These are phyloP conservation scores for Pipistrellus nathusii DNA, from an alignment of 2,797 vertebrate species.

Conservation along the genomic window DNA sequence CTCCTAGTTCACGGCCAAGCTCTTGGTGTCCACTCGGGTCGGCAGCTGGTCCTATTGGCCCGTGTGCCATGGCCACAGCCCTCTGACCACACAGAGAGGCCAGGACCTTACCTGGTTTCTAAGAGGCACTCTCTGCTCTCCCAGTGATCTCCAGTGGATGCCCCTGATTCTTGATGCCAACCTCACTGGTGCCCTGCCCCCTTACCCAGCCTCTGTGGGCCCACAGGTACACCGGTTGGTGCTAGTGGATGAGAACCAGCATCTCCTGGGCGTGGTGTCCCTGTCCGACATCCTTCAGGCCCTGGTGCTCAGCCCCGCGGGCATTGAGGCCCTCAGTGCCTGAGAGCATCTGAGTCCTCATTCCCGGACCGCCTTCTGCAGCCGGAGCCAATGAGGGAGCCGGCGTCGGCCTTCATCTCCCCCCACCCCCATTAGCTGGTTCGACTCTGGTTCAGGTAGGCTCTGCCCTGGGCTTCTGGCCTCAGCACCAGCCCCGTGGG, in stretches of 20 bases:
- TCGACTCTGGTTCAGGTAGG: constrained; percentile 88
- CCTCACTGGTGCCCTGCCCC: background rate
- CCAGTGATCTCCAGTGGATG: background rate
- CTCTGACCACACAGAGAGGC: background rate
- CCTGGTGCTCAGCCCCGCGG: constrained; percentile 96
- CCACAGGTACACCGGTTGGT: constrained; percentile 97
- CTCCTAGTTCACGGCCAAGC: background rate
- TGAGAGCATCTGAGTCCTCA: constrained; percentile 85
- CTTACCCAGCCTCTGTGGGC: background rate
- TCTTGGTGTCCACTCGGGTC: background rate
- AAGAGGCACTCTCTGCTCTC: background rate
- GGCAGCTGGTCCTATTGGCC: background rate
- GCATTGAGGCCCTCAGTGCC: constrained; percentile 95
- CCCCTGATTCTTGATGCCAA: background rate
- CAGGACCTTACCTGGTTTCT: background rate
- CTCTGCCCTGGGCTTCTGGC: background rate
- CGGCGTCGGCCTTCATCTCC: background rate
- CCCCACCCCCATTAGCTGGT: constrained; percentile 68
- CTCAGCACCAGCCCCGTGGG: background rate
- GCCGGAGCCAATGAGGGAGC: constrained; percentile 2
- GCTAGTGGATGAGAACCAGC: constrained; percentile 92
- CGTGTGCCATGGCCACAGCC: background rate
- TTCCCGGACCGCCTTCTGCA: constrained; percentile 77
- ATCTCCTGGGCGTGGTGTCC: constrained; percentile 95
- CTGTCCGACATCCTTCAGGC: constrained; percentile 98